These are phyloP conservation scores for Tipula lateralis DNA, from an alignment of 2,888 invertebrate species.

Conservation along the genomic window DNA sequence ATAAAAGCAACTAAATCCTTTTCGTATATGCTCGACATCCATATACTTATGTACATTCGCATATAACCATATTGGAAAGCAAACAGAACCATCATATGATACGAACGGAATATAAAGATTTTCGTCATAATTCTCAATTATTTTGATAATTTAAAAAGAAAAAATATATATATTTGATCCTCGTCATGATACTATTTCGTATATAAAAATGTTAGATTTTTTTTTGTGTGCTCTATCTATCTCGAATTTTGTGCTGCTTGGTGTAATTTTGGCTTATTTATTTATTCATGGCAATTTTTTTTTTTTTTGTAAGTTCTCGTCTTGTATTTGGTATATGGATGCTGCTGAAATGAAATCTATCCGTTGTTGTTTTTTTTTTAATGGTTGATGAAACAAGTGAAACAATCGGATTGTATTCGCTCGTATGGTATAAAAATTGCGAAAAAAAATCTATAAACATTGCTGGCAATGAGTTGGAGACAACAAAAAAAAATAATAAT, in stretches of 20 bases:
- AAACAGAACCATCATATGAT: background rate
- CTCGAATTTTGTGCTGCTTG: background rate
- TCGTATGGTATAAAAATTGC: background rate
- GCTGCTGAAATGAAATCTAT: slow-evolving; percentile 11
- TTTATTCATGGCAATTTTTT: background rate
- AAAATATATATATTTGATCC: background rate
- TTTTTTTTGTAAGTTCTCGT: background rate
- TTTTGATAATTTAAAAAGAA: slow-evolving; percentile 20
- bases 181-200: slow-evolving; percentile 19
- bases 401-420: background rate
- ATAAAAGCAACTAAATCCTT: background rate
- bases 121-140: slow-evolving; percentile 24
- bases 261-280: slow-evolving; percentile 24
- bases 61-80: background rate
- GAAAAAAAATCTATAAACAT: background rate
- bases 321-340: background rate
- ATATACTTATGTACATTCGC: background rate
- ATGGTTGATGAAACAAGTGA: background rate
- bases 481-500: background rate
- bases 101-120: background rate
- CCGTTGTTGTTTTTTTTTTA: background rate
- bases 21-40: background rate
- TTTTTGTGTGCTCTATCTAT: background rate
- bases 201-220: background rate
- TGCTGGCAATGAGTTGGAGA: background rate